Evolutionary conservation across 2,888 invertebrate genomes (phyloP), one percentile per base, ranked within the genome.

Genomic region (Aelia acuminata): DNA sequence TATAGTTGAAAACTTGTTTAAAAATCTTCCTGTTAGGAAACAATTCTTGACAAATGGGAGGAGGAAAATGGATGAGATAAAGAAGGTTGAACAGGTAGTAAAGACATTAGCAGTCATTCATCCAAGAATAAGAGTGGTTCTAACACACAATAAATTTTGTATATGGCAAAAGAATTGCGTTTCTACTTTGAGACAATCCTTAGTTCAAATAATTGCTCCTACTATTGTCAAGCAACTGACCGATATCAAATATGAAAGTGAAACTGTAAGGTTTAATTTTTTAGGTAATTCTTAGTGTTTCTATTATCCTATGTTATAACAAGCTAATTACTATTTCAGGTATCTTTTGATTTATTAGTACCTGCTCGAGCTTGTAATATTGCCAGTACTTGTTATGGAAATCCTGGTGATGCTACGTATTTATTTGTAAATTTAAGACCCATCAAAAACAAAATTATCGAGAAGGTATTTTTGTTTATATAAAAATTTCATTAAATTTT

Each of bases 371-470:
- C 91, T 48, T 90, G 90, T 89, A 90, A 91, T 89, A 88, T 91
- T 49, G 50, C 89, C 43, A 89, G 88, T 43, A 57, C 91, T 3
- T 91, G 91, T 84, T 89, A 88, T 22, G 89, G 90, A 70, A 90
- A 90, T 85, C 22, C 88, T 31, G 84, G 84, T 50, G 90, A 91
- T 75, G 90, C 91, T 15, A 88, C 90, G 63, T 92, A 91, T 89
- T 91, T 94, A 87, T 93, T 93, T 91, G 92, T 94, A 26, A 95
- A 95, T 91, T 92, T 92, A 85, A 92, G 94, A 89, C 94, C 94
- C 31, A 93, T 95, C 8, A 91, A 91, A 88, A 91, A 93, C 85
- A 94, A 93, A 90, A 92, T 93, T 89, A 91, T 94, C 88, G 93
- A 94, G 91, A 94, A 94, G 93, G 94, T 94, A 92, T 88, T 53